Percentiles rank a stretch among this genome's conserved stretches.
Conservation (phyloP, 2,797 vertebrate species). For the Labeo calbasu region DNA sequence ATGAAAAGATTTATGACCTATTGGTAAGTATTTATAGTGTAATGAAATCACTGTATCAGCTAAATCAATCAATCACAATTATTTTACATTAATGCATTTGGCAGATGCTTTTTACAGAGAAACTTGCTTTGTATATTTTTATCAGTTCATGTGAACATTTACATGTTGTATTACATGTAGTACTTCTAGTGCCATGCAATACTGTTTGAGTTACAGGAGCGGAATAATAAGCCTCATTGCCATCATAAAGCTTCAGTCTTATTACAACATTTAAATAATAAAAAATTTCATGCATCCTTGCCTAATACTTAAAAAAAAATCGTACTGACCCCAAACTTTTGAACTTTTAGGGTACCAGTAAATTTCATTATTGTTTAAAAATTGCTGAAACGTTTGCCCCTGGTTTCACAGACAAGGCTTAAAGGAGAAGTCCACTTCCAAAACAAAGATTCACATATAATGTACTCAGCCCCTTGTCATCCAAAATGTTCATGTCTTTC, state of each 20-base stretch:
- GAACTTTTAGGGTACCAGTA: too few species aligned
- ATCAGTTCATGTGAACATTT: not conserved
- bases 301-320: too few species aligned
- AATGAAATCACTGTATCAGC: not conserved
- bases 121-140: not conserved
- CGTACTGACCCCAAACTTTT: too few species aligned
- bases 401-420: too few species aligned
- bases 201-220: not conserved
- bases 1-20: slow-evolving; percentile 70
- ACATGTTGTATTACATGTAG: not conserved
- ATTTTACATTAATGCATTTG: not conserved
- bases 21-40: slow-evolving; percentile 60
- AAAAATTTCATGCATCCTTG: too few species aligned
- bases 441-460: too few species aligned
- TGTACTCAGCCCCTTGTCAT: too few species aligned
- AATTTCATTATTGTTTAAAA: too few species aligned
- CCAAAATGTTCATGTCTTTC: too few species aligned
- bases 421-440: too few species aligned
- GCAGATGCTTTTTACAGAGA: not conserved
- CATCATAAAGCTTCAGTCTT: not conserved
- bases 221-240: not conserved
- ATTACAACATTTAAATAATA: not conserved
- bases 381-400: too few species aligned
- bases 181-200: not conserved
- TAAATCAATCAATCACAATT: not conserved